These are phyloP conservation scores for Nomada fabriciana DNA, from an alignment of 2,888 invertebrate species.

Conservation along the genomic window DNA sequence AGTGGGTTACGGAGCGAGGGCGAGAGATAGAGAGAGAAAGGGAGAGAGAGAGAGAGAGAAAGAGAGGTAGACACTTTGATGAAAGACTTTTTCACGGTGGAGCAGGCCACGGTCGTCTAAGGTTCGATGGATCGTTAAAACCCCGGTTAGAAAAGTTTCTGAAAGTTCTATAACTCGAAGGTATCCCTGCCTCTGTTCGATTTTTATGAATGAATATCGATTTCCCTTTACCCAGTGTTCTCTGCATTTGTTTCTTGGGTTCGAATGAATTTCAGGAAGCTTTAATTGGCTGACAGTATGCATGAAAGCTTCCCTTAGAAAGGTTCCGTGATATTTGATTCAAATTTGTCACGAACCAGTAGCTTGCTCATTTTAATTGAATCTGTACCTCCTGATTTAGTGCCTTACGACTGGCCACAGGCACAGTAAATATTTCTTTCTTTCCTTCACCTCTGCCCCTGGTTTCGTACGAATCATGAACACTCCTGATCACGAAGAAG, in stretches of 20 bases:
- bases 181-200: neutral
- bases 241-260: no score
- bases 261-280: neutral
- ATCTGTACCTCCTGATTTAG: no score
- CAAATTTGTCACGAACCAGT: neutral
- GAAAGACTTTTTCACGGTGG: conserved; percentile 55
- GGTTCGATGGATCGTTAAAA: conserved; percentile 60
- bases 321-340: neutral
- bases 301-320: no score
- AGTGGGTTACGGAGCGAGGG: conserved; percentile 21
- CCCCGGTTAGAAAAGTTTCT: conserved; percentile 35
- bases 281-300: neutral
- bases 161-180: conserved; percentile 37
- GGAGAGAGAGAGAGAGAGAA: conserved; percentile 8
- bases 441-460: neutral
- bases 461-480: neutral
- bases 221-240: neutral
- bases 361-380: no score
- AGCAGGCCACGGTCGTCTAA: conserved; percentile 51
- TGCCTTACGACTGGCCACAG: neutral
- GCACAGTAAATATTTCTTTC: neutral
- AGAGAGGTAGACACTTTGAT: conserved; percentile 37
- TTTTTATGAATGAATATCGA: conserved; percentile 36
- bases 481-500: neutral
- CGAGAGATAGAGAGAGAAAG: conserved; percentile 15